A percentile compares a stretch with the other conserved stretches of the same genome.
phyloP scores from a whole-genome alignment of 2,113 vertebrate species.

The Sus scrofa region T2T-Sscrofa CM000822.6:76969501-76970000 shows the following conservation, averaged over 20 bases:
- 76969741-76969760: neutral
- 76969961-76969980: neutral
- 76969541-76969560: neutral
- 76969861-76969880: neutral
- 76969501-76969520: neutral
- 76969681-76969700: neutral
- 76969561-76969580: neutral
- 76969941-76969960: neutral
- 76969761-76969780: neutral
- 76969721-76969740: neutral
- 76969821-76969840: neutral
- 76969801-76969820: neutral
- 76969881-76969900: neutral
- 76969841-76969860: too few relatives aligned
- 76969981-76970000: neutral
- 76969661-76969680: neutral
- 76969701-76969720: neutral
- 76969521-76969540: neutral
- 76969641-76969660: neutral
- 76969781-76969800: neutral
- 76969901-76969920: slow-evolving; percentile 17
- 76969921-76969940: neutral
- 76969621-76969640: neutral
- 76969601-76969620: neutral
- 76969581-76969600: neutral